A percentile compares a stretch with the other conserved stretches of the same genome.
Conservation (phyloP, 2,797 vertebrate genomes). For the Tapirus indicus region DNA sequence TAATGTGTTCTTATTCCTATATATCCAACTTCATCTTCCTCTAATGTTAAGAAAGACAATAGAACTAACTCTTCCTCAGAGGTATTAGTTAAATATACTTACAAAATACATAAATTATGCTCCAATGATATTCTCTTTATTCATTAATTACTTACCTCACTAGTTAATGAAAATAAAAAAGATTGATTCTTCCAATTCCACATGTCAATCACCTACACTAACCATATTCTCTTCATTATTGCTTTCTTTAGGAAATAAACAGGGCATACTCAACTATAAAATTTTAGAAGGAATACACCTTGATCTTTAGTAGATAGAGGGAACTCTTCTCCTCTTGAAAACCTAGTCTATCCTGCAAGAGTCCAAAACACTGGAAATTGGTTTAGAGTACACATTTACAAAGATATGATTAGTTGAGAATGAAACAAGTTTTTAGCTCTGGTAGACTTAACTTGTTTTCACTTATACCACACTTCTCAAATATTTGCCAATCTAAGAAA, state of each 20-base stretch:
- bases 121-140: neutral
- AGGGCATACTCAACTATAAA: neutral
- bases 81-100: slow-evolving; percentile 32
- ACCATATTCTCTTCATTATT: neutral
- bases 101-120: slow-evolving; percentile 46
- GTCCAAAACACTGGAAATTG: slow-evolving; percentile 22
- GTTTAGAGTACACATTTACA: neutral
- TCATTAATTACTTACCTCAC: slow-evolving; percentile 38
- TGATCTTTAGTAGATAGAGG: neutral
- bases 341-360: neutral
- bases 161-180: slow-evolving; percentile 46
- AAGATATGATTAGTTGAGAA: slow-evolving; percentile 35
- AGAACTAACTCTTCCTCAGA: slow-evolving; percentile 45
- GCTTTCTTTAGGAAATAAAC: neutral
- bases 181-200: slow-evolving; percentile 28
- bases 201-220: slow-evolving; percentile 12
- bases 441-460: slow-evolving; percentile 29
- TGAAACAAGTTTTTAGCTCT: slow-evolving; percentile 20
- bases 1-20: neutral
- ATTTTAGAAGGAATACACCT: neutral
- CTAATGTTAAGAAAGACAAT: neutral
- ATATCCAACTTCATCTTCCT: slow-evolving; percentile 25
- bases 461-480: neutral
- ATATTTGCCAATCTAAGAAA: slow-evolving; percentile 30
- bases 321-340: slow-evolving; percentile 40